Percentiles rank a stretch among this genome's conserved stretches.
Evolutionary conservation across 30 jellyfish, hydroid and myxozoan genomes (phyloP).

Genomic region (Turritopsis dohrnii): DNA sequence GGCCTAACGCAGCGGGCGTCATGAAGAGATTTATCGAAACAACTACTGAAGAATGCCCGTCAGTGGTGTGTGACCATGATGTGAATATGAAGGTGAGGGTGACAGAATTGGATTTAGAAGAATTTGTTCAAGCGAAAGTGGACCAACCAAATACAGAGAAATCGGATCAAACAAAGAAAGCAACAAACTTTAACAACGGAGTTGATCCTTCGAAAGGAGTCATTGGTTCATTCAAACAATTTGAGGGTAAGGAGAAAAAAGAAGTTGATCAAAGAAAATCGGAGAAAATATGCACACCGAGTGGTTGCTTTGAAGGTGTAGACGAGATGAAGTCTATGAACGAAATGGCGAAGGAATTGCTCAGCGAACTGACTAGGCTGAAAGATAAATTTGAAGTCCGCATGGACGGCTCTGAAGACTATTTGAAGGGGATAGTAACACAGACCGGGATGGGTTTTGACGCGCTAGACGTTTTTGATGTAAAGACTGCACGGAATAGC

Average conservation of each 20-base stretch:
- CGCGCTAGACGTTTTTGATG: background rate
- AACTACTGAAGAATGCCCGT: background rate
- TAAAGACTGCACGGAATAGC: background rate
- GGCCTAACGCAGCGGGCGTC: background rate
- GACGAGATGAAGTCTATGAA: background rate
- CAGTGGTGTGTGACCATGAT: conserved; percentile 6
- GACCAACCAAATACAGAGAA: background rate
- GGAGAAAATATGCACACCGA: background rate
- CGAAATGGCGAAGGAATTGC: background rate
- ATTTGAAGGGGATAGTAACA: background rate
- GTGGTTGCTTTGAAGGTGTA: background rate
- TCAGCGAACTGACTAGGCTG: background rate
- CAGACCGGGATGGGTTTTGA: background rate
- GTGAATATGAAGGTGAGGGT: conserved; percentile 2
- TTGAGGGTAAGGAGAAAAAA: background rate
- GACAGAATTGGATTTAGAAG: background rate
- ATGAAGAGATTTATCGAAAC: background rate
- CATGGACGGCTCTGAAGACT: background rate
- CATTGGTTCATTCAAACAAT: background rate
- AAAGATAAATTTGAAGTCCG: background rate
- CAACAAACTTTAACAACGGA: background rate
- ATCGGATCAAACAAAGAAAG: background rate
- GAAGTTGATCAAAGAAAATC: background rate
- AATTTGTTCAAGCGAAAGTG: background rate
- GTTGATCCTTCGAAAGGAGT: background rate